Conservation (phyloP, 2,888 invertebrate genomes). For the Xestia sexstrigata region DNA sequence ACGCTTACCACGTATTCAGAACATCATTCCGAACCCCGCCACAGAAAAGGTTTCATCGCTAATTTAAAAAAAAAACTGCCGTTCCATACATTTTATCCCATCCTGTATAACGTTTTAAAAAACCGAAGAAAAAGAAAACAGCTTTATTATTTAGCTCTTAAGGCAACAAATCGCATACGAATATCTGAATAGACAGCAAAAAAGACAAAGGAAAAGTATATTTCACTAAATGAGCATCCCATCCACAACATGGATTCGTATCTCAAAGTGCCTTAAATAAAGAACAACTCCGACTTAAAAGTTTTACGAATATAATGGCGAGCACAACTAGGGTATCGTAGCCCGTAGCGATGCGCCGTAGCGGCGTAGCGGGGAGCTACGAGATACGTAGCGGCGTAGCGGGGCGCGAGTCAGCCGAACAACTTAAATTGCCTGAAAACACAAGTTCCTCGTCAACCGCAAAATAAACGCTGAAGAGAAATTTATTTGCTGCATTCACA, state of each 20-base stretch:
- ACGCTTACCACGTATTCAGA: too few species aligned
- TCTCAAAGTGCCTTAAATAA: constrained; percentile 46
- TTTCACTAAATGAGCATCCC: constrained; percentile 30
- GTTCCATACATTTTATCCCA: background rate
- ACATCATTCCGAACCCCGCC: too few species aligned
- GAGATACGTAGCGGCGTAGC: constrained; percentile 62
- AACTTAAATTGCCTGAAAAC: constrained; percentile 81
- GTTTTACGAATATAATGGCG: constrained; percentile 56
- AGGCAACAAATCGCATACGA: background rate
- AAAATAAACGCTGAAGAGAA: constrained; percentile 71
- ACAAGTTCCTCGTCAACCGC: constrained; percentile 74
- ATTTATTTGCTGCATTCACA: constrained; percentile 73
- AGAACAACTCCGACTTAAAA: constrained; percentile 55
- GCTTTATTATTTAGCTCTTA: background rate
- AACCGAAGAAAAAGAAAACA: background rate
- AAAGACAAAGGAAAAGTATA: constrained; percentile 4
- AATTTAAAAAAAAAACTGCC: background rate
- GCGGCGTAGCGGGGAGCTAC: constrained; percentile 40
- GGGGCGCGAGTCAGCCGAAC: constrained; percentile 64
- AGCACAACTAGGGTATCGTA: constrained; percentile 60
- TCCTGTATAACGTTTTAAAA: background rate
- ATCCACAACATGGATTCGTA: constrained; percentile 33
- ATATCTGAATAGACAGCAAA: background rate
- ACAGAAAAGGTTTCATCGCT: background rate
- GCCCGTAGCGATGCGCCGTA: constrained; percentile 69